A percentile compares a stretch with the other conserved stretches of the same genome.
These are phyloP conservation scores for Norana najaformis DNA, from an alignment of 2,888 invertebrate species.

Conservation along the genomic window DNA sequence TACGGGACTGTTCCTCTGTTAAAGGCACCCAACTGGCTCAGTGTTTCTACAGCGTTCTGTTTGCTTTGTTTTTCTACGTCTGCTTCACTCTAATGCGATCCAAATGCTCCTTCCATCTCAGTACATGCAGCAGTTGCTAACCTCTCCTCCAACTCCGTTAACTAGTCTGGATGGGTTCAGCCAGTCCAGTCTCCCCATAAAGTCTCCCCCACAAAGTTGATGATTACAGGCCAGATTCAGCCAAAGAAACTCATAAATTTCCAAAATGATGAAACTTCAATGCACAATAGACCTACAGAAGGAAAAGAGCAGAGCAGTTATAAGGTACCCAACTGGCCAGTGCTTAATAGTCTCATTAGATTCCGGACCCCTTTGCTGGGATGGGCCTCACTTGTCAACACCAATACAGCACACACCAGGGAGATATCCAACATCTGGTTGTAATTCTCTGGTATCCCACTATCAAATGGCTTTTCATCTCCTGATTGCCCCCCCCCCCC, in stretches of 20 bases:
- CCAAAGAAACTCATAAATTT: neutral
- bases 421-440: too few relatives aligned
- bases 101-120: neutral
- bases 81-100: neutral
- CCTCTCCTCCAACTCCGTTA: neutral
- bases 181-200: neutral
- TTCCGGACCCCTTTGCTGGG: neutral
- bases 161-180: neutral
- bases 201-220: neutral
- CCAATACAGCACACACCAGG: neutral
- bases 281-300: neutral
- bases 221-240: neutral
- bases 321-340: neutral
- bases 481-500: too few relatives aligned
- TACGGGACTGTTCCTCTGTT: neutral
- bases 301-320: neutral
- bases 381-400: neutral
- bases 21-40: neutral
- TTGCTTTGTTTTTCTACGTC: neutral
- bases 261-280: neutral
- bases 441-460: too few relatives aligned
- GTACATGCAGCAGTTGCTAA: neutral
- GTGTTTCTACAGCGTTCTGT: neutral
- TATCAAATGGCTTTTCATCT: too few relatives aligned
- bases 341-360: neutral